Conservation (phyloP, 2,113 vertebrate species). For the Eudyptes chrysolophus region DNA sequence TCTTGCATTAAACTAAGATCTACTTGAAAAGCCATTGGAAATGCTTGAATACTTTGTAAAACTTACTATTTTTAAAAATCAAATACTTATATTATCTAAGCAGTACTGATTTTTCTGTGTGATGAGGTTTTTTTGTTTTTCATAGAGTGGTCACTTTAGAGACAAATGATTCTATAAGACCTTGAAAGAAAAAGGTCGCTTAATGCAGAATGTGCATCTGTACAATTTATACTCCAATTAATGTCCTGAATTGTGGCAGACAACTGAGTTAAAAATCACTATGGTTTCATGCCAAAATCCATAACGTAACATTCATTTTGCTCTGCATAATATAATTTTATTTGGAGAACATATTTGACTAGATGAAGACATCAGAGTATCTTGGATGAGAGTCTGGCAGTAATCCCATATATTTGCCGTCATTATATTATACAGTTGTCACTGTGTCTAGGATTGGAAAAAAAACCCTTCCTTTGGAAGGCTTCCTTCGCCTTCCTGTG, state of each 20-base stretch:
- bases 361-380: not conserved
- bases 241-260: not conserved
- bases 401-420: not conserved
- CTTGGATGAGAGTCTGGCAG: not conserved
- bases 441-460: not conserved
- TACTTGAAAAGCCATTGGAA: not conserved
- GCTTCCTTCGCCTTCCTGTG: not conserved
- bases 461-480: not conserved
- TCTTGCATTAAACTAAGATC: not conserved
- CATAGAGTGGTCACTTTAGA: not conserved
- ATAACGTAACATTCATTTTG: not conserved
- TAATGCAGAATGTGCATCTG: not conserved
- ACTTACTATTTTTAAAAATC: not conserved
- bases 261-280: not conserved
- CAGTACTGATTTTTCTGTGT: not conserved
- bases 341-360: slow-evolving; percentile 14
- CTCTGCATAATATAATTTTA: slow-evolving; percentile 15
- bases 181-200: not conserved
- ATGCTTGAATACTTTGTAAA: not conserved
- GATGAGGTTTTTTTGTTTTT: not conserved
- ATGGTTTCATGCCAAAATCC: slow-evolving; percentile 29
- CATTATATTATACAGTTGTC: not conserved
- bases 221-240: slow-evolving; percentile 23
- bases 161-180: not conserved
- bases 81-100: not conserved